A percentile compares a stretch with the other conserved stretches of the same genome.
phyloP scores from a whole-genome alignment of 2,888 invertebrate species.

The Petrolisthes manimaculis region DNA sequence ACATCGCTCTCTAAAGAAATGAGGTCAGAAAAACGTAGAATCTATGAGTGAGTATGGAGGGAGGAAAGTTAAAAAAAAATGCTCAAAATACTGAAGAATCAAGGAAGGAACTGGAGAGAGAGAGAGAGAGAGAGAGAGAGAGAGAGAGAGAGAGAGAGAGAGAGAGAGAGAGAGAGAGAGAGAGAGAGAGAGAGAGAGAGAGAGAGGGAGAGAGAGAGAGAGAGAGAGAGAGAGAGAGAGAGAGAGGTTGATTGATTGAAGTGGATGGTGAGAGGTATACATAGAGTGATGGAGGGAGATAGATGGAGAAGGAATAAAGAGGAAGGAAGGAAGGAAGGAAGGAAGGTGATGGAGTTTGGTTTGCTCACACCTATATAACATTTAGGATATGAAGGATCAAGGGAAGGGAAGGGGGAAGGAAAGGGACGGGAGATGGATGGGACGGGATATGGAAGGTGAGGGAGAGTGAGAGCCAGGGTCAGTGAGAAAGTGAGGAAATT shows the following conservation, averaged over 20 bases:
- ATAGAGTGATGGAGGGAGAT: background rate
- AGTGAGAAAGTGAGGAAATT: background rate
- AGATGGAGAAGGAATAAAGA: background rate
- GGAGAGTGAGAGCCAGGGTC: background rate
- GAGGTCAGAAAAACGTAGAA: no score
- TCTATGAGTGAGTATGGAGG: no score
- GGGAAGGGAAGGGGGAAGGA: background rate
- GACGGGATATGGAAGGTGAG: background rate
- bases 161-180: no score
- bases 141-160: no score
- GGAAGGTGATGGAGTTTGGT: background rate
- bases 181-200: background rate
- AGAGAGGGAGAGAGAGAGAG: background rate
- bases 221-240: background rate
- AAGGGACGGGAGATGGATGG: background rate
- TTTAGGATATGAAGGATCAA: background rate
- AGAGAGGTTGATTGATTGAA: background rate
- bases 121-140: no score
- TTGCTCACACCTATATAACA: no score
- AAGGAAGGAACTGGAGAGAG: no score
- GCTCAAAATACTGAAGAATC: no score
- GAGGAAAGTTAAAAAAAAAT: no score
- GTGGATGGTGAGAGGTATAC: background rate
- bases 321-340: background rate
- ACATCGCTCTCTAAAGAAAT: no score